These are phyloP conservation scores for Ia io DNA, from an alignment of 2,113 vertebrate genomes.

Conservation along the genomic window DNA sequence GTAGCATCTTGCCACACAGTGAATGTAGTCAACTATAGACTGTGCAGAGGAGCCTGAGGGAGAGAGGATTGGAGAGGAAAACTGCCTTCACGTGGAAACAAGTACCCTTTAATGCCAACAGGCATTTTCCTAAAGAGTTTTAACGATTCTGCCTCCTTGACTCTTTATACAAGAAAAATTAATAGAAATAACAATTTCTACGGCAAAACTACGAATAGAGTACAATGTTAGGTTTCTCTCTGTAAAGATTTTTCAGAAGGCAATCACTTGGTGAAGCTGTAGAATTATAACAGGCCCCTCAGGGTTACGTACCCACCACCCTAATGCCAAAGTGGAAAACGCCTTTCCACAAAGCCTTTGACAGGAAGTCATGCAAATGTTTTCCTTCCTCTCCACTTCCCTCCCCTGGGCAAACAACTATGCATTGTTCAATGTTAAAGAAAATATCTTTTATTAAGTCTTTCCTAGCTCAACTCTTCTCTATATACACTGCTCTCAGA, in stretches of 20 bases:
- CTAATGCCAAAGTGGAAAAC: neutral
- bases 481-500: neutral
- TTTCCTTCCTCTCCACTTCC: neutral
- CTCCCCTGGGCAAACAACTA: neutral
- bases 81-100: constrained; percentile 61
- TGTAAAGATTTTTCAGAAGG: neutral
- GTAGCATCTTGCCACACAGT: constrained; percentile 72
- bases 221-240: neutral
- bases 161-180: constrained; percentile 39
- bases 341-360: neutral
- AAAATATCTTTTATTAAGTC: neutral
- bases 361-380: fast-evolving
- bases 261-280: neutral
- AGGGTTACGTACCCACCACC: neutral
- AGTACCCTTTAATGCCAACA: constrained; percentile 67
- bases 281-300: neutral
- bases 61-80: neutral
- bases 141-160: constrained; percentile 40
- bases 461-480: neutral
- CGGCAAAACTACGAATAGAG: constrained; percentile 29
- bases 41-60: constrained; percentile 41
- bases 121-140: constrained; percentile 57
- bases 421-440: neutral
- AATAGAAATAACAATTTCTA: constrained; percentile 50
- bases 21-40: constrained; percentile 45